Evolutionary conservation across 2,113 vertebrate species (phyloP).

Genomic region (Pitta sordida): DNA sequence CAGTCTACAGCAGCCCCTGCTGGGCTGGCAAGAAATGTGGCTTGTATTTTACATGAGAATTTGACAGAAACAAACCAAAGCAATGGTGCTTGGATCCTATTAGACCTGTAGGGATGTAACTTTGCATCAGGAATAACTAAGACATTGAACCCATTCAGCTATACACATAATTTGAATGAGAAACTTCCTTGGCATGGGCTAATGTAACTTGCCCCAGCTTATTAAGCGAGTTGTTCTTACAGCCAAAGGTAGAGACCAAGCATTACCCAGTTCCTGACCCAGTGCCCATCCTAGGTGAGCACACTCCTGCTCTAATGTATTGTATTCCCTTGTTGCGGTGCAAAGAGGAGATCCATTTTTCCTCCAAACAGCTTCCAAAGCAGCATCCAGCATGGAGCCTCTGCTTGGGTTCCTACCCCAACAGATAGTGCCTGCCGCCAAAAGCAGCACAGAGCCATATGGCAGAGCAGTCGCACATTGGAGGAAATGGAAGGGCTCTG

Average conservation of each 20-base stretch:
- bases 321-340: accelerated
- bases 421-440: neutral
- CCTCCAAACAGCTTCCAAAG: neutral
- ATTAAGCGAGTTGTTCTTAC: neutral
- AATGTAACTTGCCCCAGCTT: neutral
- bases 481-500: constrained; percentile 4
- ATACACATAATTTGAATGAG: neutral
- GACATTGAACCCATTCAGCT: neutral
- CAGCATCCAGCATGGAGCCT: neutral
- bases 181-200: neutral
- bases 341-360: neutral
- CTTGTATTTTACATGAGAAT: neutral
- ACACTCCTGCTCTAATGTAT: neutral
- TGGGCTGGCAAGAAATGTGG: neutral
- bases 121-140: neutral
- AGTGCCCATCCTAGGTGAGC: neutral
- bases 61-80: neutral
- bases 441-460: neutral
- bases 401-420: neutral
- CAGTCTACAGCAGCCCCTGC: accelerated
- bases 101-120: neutral
- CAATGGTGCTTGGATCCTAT: neutral
- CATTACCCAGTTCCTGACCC: accelerated
- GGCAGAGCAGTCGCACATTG: neutral
- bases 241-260: neutral